Evolutionary conservation across 2,113 vertebrate species (phyloP).

Genomic region (Chloropsis cyanopogon): DNA sequence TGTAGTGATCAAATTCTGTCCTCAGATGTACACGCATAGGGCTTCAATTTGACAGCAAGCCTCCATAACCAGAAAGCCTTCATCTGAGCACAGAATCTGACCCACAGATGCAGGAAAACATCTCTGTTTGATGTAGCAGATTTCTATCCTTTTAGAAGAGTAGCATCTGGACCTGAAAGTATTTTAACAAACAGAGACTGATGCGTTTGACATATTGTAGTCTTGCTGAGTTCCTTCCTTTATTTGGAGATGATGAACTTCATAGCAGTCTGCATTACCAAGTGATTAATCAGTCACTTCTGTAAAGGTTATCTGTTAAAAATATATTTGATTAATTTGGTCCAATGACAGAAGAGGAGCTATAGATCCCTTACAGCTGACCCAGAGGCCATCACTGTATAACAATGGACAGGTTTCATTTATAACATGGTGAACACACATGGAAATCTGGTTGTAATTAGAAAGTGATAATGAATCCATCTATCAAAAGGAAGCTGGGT

Average conservation of each 20-base stretch:
- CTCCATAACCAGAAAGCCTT: background rate
- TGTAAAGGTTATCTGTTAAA: slow-evolving; percentile 59
- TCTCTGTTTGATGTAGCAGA: slow-evolving; percentile 12
- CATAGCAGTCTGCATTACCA: slow-evolving; percentile 16
- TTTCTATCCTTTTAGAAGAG: slow-evolving; percentile 2
- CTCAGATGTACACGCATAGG: background rate
- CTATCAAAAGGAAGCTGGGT: slow-evolving; percentile 77
- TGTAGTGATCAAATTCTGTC: background rate
- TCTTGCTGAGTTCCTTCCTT: slow-evolving; percentile 52
- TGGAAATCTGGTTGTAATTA: slow-evolving; percentile 87
- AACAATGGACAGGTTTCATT: slow-evolving; percentile 68
- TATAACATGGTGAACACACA: slow-evolving; percentile 79
- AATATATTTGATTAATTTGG: slow-evolving; percentile 74
- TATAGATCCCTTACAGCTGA: slow-evolving; percentile 63
- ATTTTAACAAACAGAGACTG: slow-evolving; percentile 32
- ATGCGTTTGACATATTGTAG: slow-evolving; percentile 40
- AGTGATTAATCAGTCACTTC: slow-evolving; percentile 49
- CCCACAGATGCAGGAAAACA: slow-evolving; percentile 9
- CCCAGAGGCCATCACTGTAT: slow-evolving; percentile 38
- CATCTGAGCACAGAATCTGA: background rate
- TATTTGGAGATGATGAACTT: slow-evolving; percentile 27
- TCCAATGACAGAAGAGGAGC: slow-evolving; percentile 72
- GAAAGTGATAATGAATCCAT: slow-evolving; percentile 84
- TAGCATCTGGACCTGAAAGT: slow-evolving; percentile 39
- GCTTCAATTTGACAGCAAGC: background rate